These are phyloP conservation scores for Netelia melanura DNA, from an alignment of 2,888 invertebrate species.

Conservation along the genomic window DNA sequence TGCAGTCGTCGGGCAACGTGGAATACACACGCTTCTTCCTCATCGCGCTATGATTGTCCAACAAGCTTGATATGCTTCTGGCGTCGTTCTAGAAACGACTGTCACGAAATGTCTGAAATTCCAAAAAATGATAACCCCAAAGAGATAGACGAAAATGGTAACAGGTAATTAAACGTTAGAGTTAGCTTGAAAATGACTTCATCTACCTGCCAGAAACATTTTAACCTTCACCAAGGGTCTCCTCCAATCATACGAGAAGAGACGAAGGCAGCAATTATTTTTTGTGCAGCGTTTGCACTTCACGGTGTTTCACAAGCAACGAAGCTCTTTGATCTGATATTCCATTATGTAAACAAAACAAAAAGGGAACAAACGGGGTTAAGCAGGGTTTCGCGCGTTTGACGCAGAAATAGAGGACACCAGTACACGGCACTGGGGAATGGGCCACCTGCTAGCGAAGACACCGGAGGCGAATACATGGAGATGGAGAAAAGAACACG, in stretches of 20 bases:
- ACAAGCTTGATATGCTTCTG: conserved; percentile 73
- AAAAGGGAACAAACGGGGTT: conserved; percentile 54
- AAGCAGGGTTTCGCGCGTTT: conserved; percentile 64
- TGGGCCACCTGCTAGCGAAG: conserved; percentile 86
- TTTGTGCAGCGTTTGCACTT: background rate
- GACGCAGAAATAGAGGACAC: conserved; percentile 85
- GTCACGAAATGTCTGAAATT: conserved; percentile 53
- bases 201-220: too few species aligned
- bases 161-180: conserved; percentile 60
- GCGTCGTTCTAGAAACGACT: conserved; percentile 74
- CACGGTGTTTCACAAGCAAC: background rate
- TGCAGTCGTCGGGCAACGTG: conserved; percentile 77
- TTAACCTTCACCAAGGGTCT: background rate
- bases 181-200: background rate
- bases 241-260: background rate
- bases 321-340: conserved; percentile 61
- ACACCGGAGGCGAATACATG: conserved; percentile 86
- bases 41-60: conserved; percentile 71
- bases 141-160: conserved; percentile 49
- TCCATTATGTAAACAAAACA: conserved; percentile 54
- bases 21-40: conserved; percentile 65
- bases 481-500: conserved; percentile 88
- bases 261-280: background rate
- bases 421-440: conserved; percentile 89
- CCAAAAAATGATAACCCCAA: conserved; percentile 21